Percentiles rank a stretch among this genome's conserved stretches.
Evolutionary conservation across 1,140 invertebrate species (phyloP).

Genomic region (Drosophila athabasca): DNA sequence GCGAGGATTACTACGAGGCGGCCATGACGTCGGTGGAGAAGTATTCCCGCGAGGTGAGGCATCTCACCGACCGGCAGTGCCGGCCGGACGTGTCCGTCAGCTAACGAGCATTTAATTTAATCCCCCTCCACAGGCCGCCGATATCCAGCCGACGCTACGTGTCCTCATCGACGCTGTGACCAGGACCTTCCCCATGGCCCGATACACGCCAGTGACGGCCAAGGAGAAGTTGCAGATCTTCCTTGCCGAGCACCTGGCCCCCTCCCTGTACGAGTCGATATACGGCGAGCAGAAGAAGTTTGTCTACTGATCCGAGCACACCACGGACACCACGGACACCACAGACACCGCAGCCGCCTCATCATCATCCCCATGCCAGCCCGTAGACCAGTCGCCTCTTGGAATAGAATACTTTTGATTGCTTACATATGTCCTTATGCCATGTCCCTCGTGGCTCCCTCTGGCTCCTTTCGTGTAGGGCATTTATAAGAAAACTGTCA

Average conservation of each 20-base stretch:
- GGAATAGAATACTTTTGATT: slow-evolving; percentile 55
- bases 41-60: slow-evolving; percentile 86
- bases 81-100: slow-evolving; percentile 1
- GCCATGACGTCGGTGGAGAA: slow-evolving; percentile 90
- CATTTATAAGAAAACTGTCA: no score
- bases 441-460: neutral
- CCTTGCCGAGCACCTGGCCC: slow-evolving; percentile 90
- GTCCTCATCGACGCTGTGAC: slow-evolving; percentile 90
- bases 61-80: neutral
- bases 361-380: neutral
- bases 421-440: slow-evolving; percentile 19
- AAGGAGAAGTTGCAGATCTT: slow-evolving; percentile 90
- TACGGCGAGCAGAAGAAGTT: slow-evolving; percentile 79
- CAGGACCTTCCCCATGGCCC: slow-evolving; percentile 90
- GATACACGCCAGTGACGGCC: slow-evolving; percentile 91
- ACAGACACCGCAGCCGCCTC: neutral
- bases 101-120: slow-evolving; percentile 43
- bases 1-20: slow-evolving; percentile 91
- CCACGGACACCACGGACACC: neutral
- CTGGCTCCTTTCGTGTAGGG: no score
- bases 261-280: slow-evolving; percentile 89
- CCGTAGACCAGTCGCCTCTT: slow-evolving; percentile 11
- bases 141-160: slow-evolving; percentile 88
- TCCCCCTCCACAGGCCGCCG: slow-evolving; percentile 85
- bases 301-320: slow-evolving; percentile 51